These are phyloP conservation scores for Zingel zingel DNA, from an alignment of 2,113 vertebrate genomes.

Conservation along the genomic window DNA sequence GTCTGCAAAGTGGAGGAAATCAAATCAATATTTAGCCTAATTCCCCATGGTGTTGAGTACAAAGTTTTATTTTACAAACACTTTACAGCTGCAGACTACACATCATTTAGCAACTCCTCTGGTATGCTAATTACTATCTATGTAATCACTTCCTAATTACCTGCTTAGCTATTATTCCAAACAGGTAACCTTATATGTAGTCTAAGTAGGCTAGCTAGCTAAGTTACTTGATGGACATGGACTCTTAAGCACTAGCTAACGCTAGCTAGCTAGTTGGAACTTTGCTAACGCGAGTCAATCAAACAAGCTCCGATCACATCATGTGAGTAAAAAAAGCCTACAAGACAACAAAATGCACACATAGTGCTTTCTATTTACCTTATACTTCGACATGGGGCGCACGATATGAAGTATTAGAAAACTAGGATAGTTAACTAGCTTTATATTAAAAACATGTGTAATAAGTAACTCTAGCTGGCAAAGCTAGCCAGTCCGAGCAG, in stretches of 20 bases:
- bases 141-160: not conserved
- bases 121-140: not conserved
- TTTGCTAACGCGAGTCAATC: not conserved
- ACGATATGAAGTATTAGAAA: not conserved
- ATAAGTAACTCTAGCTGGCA: not conserved
- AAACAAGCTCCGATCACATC: no score
- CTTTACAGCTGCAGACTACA: not conserved
- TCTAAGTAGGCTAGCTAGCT: no score
- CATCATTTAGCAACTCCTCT: not conserved
- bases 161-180: not conserved
- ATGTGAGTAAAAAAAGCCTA: not conserved
- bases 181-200: not conserved
- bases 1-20: conserved; percentile 66
- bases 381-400: conserved; percentile 73
- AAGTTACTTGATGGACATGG: no score
- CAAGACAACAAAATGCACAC: not conserved
- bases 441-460: not conserved
- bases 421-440: no score
- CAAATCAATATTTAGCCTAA: not conserved
- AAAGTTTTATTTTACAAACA: not conserved
- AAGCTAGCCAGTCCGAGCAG: not conserved
- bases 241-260: no score
- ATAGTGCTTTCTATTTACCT: conserved; percentile 62
- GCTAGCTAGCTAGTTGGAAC: not conserved
- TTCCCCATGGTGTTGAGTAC: not conserved